Evolutionary conservation across 2,113 vertebrate species (phyloP).

Genomic region (Aphyosemion australe): DNA sequence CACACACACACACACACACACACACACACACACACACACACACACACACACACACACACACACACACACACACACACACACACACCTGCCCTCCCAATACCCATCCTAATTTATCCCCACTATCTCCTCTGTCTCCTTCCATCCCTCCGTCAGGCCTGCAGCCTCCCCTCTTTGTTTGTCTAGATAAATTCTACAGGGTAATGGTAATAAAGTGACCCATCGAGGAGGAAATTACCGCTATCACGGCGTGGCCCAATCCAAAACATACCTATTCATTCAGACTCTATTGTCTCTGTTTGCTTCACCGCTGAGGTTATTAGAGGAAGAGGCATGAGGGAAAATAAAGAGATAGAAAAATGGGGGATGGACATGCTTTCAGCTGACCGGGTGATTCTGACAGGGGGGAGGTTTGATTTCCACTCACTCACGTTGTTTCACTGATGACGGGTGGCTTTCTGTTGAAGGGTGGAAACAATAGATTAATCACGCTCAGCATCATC

Average conservation of each 20-base stretch:
- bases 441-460: slow-evolving; percentile 9
- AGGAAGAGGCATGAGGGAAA: background rate
- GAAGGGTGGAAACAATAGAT: slow-evolving; percentile 23
- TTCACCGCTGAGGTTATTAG: slow-evolving; percentile 38
- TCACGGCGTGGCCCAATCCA: slow-evolving; percentile 45
- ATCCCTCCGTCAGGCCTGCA: slow-evolving; percentile 44
- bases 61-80: background rate
- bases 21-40: too few species aligned
- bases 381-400: slow-evolving; percentile 36
- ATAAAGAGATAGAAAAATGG: slow-evolving; percentile 4
- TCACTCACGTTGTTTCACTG: slow-evolving; percentile 5
- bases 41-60: too few species aligned
- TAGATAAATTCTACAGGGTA: slow-evolving; percentile 70
- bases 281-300: slow-evolving; percentile 63
- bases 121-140: slow-evolving; percentile 29
- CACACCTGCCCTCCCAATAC: slow-evolving; percentile 1
- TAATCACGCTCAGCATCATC: slow-evolving; percentile 24
- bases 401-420: slow-evolving; percentile 8
- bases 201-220: slow-evolving; percentile 75
- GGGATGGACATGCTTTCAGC: slow-evolving; percentile 5
- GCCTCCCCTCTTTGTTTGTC: slow-evolving; percentile 64
- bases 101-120: slow-evolving; percentile 47
- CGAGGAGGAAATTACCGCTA: slow-evolving; percentile 61
- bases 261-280: slow-evolving; percentile 55
- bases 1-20: too few species aligned